Conservation (phyloP, 1,140 invertebrate genomes). For the Rhynchophorus ferrugineus region DNA sequence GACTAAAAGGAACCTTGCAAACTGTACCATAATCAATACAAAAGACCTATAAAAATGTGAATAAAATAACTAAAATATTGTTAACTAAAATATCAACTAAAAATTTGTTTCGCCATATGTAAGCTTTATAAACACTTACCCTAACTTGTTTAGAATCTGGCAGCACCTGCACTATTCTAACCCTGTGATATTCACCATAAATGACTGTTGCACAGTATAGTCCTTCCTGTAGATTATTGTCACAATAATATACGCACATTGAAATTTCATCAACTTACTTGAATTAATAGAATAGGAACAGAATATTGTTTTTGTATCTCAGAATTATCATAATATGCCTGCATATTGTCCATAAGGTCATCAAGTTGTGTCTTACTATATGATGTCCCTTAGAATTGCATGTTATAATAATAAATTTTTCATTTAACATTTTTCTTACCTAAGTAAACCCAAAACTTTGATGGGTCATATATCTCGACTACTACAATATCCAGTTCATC, state of each 20-base stretch:
- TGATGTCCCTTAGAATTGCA: conserved; percentile 7
- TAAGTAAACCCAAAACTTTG: conserved; percentile 34
- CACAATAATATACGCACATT: conserved; percentile 1
- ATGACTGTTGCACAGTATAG: conserved; percentile 27
- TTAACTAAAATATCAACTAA: conserved; percentile 4
- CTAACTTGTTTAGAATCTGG: conserved; percentile 15
- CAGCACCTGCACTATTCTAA: conserved; percentile 22
- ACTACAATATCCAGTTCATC: conserved; percentile 27
- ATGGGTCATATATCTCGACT: conserved; percentile 31
- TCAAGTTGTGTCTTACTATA: conserved; percentile 14
- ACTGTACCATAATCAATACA: conserved; percentile 34
- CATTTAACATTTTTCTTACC: not conserved
- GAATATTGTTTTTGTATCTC: conserved; percentile 5
- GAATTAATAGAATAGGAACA: not conserved
- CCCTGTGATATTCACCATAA: conserved; percentile 29
- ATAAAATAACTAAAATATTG: not conserved
- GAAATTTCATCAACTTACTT: conserved; percentile 13
- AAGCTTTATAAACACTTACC: conserved; percentile 19
- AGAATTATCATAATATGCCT: conserved; percentile 16
- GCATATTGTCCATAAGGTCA: conserved; percentile 30
- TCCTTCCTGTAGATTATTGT: conserved; percentile 15
- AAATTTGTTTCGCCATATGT: not conserved
- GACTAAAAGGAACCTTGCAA: conserved; percentile 12
- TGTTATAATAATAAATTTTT: not conserved
- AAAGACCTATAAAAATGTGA: conserved; percentile 24